These are phyloP conservation scores for Butastur rufipennis DNA, from an alignment of 2,113 vertebrate species.

Conservation along the genomic window DNA sequence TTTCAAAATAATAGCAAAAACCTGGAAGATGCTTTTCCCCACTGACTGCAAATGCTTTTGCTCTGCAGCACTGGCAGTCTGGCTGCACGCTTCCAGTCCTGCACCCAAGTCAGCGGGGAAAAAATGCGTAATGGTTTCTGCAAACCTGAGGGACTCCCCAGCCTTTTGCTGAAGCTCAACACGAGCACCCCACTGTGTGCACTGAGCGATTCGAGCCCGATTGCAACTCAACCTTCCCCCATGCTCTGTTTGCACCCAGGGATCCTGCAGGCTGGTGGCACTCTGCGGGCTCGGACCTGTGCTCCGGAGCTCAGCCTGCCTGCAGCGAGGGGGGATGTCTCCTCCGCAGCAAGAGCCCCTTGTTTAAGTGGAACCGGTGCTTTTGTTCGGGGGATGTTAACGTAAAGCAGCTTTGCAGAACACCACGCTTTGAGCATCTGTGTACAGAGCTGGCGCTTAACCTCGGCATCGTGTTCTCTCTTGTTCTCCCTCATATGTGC, in stretches of 20 bases:
- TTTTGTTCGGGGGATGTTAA: background rate
- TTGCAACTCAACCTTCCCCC: background rate
- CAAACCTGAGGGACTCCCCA: background rate
- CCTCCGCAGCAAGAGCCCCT: background rate
- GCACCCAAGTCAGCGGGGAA: background rate
- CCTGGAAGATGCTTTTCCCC: background rate
- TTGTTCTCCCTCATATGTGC: background rate
- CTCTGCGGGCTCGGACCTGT: rapidly evolving
- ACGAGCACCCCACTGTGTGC: background rate
- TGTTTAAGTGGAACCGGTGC: background rate
- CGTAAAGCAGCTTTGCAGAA: background rate
- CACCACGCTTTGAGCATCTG: background rate
- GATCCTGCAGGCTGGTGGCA: background rate
- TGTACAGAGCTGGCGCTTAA: background rate
- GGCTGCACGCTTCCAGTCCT: background rate
- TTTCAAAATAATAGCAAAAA: background rate
- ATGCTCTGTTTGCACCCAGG: background rate
- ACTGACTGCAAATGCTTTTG: rapidly evolving
- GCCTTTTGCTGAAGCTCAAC: background rate
- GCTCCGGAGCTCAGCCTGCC: background rate
- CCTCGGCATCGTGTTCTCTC: background rate
- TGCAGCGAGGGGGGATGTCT: rapidly evolving
- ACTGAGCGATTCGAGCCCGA: rapidly evolving
- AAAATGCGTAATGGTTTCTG: background rate
- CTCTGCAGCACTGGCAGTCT: background rate